Percentiles rank a stretch among this genome's conserved stretches.
Conservation (phyloP, 1,140 invertebrate genomes). For the Cotesia glomerata region DNA sequence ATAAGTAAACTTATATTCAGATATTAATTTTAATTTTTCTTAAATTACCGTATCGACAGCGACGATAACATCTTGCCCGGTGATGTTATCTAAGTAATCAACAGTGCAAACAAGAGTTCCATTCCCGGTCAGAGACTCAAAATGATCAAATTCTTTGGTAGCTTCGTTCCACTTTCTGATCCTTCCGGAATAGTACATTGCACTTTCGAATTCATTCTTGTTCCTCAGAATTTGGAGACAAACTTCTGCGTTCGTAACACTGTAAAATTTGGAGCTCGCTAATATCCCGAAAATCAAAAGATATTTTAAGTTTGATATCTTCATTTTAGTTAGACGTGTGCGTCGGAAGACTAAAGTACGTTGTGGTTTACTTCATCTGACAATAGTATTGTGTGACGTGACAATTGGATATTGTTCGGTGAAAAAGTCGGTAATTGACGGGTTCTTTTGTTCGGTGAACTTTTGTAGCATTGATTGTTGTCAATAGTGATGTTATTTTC, state of each 20-base stretch:
- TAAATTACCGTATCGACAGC: constrained; percentile 25
- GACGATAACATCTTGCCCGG: constrained; percentile 28
- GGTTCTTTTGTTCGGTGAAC: too few species aligned
- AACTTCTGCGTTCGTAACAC: constrained; percentile 1
- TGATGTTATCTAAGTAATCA: constrained; percentile 28
- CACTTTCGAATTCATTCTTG: not conserved
- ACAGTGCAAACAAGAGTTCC: constrained; percentile 37
- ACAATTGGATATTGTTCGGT: too few species aligned
- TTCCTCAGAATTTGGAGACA: constrained; percentile 34
- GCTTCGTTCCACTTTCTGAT: constrained; percentile 33
- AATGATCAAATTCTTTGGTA: constrained; percentile 31
- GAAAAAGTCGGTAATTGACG: too few species aligned
- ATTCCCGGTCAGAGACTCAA: constrained; percentile 37
- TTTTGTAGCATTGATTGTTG: too few species aligned
- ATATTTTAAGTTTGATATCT: too few species aligned
- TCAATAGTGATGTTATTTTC: too few species aligned
- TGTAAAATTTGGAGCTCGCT: too few species aligned
- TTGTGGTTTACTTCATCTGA: too few species aligned
- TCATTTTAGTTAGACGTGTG: too few species aligned
- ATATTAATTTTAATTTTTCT: not conserved
- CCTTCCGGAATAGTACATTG: constrained; percentile 15
- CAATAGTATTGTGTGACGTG: too few species aligned
- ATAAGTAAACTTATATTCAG: not conserved
- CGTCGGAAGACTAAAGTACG: too few species aligned
- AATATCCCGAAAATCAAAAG: too few species aligned